These are phyloP conservation scores for Catalaphyllia jardinei DNA, from an alignment of 64 coral and sea anemone genomes.

Conservation along the genomic window DNA sequence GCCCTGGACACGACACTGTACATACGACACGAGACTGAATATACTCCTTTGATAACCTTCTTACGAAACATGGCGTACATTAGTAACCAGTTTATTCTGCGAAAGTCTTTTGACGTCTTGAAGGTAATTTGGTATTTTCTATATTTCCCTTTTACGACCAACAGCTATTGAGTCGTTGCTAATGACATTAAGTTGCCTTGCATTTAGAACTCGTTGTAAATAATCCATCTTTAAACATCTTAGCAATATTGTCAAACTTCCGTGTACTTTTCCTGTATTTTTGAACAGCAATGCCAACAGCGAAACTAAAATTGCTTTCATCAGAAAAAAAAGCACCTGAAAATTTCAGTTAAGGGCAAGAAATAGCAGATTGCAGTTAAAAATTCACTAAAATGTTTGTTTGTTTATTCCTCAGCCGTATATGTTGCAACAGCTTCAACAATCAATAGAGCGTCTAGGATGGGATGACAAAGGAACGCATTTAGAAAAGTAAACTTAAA, in stretches of 20 bases:
- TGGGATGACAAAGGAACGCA: constrained; percentile 59
- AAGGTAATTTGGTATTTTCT: constrained; percentile 34
- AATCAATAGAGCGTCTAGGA: constrained; percentile 30
- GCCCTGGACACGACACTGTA: constrained; percentile 67
- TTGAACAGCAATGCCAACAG: too few relatives aligned
- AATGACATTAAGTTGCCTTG: too few relatives aligned
- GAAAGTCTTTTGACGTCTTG: background rate
- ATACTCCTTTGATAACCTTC: constrained; percentile 49
- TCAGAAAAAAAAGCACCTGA: background rate
- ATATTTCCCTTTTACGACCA: background rate
- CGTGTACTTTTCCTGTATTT: too few relatives aligned
- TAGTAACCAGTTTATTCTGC: constrained; percentile 30
- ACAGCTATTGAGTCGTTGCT: background rate
- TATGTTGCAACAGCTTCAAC: constrained; percentile 41
- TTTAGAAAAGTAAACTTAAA: constrained; percentile 32
- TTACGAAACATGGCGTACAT: constrained; percentile 62
- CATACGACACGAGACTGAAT: constrained; percentile 54
- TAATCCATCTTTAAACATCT: too few relatives aligned
- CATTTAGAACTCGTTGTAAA: too few relatives aligned
- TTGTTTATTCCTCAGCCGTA: constrained; percentile 6
- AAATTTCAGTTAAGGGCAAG: too few relatives aligned
- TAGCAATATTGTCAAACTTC: too few relatives aligned
- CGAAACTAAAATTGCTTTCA: background rate
- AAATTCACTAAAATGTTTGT: background rate
- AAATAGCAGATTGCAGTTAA: too few relatives aligned